Evolutionary conservation across 2,797 vertebrate species (phyloP).

Genomic region (Capromys pilorides): DNA sequence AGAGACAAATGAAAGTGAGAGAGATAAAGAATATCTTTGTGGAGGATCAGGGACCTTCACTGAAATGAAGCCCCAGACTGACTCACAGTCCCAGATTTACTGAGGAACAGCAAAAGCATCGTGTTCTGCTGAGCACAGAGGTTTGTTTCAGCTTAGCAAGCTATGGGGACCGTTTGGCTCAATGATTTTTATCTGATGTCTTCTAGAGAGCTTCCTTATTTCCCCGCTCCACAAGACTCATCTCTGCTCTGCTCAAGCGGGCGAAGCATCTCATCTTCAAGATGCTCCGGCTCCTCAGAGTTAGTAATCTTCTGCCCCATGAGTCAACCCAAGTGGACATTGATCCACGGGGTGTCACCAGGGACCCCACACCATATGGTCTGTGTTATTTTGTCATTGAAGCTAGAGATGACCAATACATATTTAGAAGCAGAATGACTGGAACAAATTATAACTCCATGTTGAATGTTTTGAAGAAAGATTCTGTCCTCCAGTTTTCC

Average conservation of each 20-base stretch:
- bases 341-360: background rate
- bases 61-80: background rate
- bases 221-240: background rate
- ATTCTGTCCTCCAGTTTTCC: background rate
- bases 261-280: background rate
- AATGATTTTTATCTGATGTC: background rate
- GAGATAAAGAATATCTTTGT: background rate
- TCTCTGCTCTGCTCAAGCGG: background rate
- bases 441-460: background rate
- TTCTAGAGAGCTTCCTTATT: background rate
- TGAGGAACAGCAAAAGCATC: background rate
- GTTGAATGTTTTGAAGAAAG: background rate
- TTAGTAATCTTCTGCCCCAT: background rate
- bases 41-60: background rate
- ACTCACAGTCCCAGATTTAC: background rate
- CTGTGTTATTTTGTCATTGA: background rate
- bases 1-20: background rate
- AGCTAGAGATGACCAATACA: background rate
- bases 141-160: background rate
- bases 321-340: background rate
- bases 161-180: background rate
- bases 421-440: background rate
- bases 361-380: background rate
- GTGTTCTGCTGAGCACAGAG: background rate
- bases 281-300: background rate